Conservation (phyloP, 2,888 invertebrate genomes). For the Koerneria pararmatus region DNA sequence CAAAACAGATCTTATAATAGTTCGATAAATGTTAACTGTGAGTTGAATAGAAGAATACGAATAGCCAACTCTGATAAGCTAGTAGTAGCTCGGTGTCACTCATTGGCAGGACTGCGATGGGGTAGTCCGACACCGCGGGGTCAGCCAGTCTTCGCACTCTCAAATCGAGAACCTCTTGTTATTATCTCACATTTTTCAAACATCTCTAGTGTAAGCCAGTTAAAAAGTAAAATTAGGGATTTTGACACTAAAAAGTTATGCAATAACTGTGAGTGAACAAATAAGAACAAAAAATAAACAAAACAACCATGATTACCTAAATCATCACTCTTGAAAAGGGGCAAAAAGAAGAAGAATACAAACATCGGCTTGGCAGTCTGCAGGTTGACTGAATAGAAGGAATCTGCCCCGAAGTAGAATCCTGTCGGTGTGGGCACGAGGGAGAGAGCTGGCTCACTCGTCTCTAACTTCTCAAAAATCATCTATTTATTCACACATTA, state of each 20-base stretch:
- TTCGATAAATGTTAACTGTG: background rate
- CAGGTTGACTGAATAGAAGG: constrained; percentile 40
- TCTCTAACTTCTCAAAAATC: constrained; percentile 31
- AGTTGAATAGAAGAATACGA: background rate
- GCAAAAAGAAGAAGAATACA: background rate
- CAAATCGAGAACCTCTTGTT: background rate
- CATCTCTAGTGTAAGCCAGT: background rate
- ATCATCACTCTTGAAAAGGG: no score
- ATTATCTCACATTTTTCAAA: background rate
- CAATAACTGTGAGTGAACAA: background rate
- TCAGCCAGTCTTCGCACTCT: constrained; percentile 22
- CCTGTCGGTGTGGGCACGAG: constrained; percentile 37
- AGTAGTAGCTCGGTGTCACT: constrained; percentile 46
- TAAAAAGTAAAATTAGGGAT: constrained; percentile 2
- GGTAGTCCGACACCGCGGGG: constrained; percentile 41
- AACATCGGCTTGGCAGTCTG: background rate
- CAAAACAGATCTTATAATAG: background rate
- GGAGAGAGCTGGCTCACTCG: constrained; percentile 41
- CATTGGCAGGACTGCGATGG: constrained; percentile 41
- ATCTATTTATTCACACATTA: no score
- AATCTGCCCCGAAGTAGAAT: constrained; percentile 50
- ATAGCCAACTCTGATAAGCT: constrained; percentile 48
- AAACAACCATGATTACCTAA: no score
- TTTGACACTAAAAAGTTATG: background rate
- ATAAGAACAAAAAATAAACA: background rate